Evolutionary conservation across 2,113 vertebrate species (phyloP), one percentile per base, ranked within the genome.

Genomic region (Strigops habroptila): DNA sequence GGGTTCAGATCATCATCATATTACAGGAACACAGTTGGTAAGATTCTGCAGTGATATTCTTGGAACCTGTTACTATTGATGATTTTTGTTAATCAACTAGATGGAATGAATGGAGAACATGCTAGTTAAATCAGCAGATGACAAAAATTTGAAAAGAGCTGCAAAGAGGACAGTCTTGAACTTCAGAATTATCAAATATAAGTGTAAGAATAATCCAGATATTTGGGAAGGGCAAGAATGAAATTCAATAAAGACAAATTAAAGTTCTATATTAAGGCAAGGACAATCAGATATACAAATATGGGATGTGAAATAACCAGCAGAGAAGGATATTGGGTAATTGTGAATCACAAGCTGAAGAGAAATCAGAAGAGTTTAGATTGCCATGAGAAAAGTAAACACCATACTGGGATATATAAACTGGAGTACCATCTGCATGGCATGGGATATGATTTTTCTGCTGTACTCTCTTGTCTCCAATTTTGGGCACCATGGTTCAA

Each of bases 241-340:
- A 84, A 89, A 78, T 73, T 73, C 27, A 87, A 9, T 71, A 44
- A 71, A 77, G 48, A 64, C 9, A 11, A 75, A 84, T 60, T 33
- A 48, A 93, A 89, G 35, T 89, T 91, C 78, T 90, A 65, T 82
- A 92, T 55, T 75, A 82, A 71, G 81, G 62, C 81, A 93, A 78
- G 62, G 89, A 73, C 21, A 76, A 82, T 57, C 67, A 87, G 27
- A 76, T 68, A 37, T 86, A 76, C 81, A 82, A 92, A 93, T 71
- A 89, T 16, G 39, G 70, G 25, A 84, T 89, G 14, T 85, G 62
- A 89, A 93, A 37, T 48, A 71, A 51, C 6, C 11, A 65, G 60
- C 14, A 76, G 55, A 79, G 65, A 79, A 64, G 46, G 33, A 69
- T 93, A 52, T 76, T 62, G 43, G 15, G 44, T 43, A 76, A 64